phyloP scores from a whole-genome alignment of 2,888 invertebrate genomes.

The Oxystoma pomonae region DNA sequence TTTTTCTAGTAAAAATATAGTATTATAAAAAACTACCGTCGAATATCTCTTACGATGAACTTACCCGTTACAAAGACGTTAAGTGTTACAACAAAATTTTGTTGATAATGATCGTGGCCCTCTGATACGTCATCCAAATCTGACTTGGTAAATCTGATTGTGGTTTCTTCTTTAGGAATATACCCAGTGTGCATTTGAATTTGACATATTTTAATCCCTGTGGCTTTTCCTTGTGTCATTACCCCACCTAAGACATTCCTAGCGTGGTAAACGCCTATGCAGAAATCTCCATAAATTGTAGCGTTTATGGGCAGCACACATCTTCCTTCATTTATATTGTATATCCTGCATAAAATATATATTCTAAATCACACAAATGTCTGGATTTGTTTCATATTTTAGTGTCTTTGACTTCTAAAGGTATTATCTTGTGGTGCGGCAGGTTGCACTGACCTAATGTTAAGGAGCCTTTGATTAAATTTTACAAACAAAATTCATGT shows the following conservation, averaged over 20 bases:
- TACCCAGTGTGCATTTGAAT: conserved; percentile 89
- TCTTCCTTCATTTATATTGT: conserved; percentile 62
- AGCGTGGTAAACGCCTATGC: conserved; percentile 77
- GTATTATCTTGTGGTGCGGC: no score
- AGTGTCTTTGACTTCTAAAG: no score
- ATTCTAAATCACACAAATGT: no score
- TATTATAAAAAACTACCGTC: no score
- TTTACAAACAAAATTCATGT: no score
- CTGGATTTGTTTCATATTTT: no score
- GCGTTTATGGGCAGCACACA: conserved; percentile 65
- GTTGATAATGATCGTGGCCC: conserved; percentile 57
- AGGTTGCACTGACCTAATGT: no score
- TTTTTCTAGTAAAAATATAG: no score
- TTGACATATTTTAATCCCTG: conserved; percentile 81
- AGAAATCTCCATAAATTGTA: conserved; percentile 82
- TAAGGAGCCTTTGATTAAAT: no score
- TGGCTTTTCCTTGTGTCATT: conserved; percentile 61
- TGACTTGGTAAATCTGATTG: conserved; percentile 68
- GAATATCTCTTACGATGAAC: no score
- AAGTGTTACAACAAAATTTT: conserved; percentile 64
- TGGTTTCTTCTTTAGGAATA: conserved; percentile 68
- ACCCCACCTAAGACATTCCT: conserved; percentile 78
- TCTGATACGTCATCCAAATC: conserved; percentile 83
- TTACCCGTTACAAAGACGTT: conserved; percentile 58
- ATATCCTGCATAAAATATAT: conserved; percentile 43